Conservation (phyloP, 2,888 invertebrate genomes). For the Rhaphigaster nebulosa region DNA sequence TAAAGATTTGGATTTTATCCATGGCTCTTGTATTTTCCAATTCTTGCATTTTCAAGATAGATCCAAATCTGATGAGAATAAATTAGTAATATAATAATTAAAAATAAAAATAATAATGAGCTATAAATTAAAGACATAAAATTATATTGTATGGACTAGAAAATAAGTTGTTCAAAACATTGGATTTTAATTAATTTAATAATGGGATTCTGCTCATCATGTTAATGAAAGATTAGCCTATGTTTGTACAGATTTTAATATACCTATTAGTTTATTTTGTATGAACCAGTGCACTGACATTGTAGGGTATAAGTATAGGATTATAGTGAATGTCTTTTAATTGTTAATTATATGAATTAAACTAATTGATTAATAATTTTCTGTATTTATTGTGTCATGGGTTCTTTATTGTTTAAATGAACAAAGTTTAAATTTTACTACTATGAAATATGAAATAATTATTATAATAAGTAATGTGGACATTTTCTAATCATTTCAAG, state of each 20-base stretch:
- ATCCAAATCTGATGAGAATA: too few relatives aligned
- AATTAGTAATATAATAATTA: too few relatives aligned
- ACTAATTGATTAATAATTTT: not conserved
- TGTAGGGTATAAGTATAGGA: too few relatives aligned
- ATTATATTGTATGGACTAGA: too few relatives aligned
- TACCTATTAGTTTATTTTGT: not conserved
- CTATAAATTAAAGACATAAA: too few relatives aligned
- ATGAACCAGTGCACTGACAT: not conserved
- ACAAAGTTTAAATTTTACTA: not conserved
- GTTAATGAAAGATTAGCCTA: not conserved
- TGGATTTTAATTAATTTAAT: not conserved
- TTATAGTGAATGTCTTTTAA: not conserved
- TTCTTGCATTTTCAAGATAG: too few relatives aligned
- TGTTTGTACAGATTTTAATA: not conserved
- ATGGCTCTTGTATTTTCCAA: too few relatives aligned
- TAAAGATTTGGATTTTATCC: too few relatives aligned
- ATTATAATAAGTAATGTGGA: not conserved
- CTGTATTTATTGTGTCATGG: not conserved
- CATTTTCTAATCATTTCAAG: conserved; percentile 67
- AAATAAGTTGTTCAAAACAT: too few relatives aligned
- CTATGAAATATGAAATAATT: not conserved
- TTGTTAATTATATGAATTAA: not conserved
- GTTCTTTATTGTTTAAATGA: not conserved
- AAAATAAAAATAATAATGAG: too few relatives aligned
- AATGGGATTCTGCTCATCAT: not conserved